Conservation (phyloP, 2,888 invertebrate species). For the Lycocerus yunnanus region DNA sequence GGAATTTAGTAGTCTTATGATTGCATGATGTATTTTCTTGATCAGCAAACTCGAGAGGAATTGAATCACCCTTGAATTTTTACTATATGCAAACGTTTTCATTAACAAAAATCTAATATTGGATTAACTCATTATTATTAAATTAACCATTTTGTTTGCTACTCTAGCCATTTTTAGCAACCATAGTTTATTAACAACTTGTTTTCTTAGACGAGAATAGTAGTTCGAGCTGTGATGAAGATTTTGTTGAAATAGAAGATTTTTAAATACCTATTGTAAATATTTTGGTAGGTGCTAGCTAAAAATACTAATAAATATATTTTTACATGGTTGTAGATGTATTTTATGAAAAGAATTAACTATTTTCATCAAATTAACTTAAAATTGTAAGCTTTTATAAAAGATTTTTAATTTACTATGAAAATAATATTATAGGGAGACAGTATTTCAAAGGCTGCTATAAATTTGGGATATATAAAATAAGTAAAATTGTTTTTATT, state of each 20-base stretch:
- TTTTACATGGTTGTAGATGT: not conserved
- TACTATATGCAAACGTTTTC: not conserved
- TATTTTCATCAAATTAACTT: not conserved
- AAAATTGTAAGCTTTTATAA: not conserved
- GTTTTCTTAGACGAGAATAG: not conserved
- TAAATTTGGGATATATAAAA: no score
- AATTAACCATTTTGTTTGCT: no score
- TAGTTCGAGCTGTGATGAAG: not conserved
- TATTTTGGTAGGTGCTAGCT: not conserved
- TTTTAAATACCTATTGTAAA: not conserved
- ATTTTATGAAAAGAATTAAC: not conserved
- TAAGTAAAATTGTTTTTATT: no score
- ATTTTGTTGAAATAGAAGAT: not conserved
- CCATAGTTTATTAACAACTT: not conserved
- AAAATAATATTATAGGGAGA: no score
- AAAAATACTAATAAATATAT: not conserved
- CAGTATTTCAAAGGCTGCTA: no score
- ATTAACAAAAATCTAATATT: no score
- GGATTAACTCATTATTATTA: no score
- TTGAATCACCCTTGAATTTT: not conserved
- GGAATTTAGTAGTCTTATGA: not conserved
- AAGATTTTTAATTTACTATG: no score
- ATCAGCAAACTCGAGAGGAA: not conserved
- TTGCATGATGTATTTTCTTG: not conserved
- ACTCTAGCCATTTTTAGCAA: no score